phyloP scores from a whole-genome alignment of 2,888 invertebrate species.

The Cantharis lateralis region DNA sequence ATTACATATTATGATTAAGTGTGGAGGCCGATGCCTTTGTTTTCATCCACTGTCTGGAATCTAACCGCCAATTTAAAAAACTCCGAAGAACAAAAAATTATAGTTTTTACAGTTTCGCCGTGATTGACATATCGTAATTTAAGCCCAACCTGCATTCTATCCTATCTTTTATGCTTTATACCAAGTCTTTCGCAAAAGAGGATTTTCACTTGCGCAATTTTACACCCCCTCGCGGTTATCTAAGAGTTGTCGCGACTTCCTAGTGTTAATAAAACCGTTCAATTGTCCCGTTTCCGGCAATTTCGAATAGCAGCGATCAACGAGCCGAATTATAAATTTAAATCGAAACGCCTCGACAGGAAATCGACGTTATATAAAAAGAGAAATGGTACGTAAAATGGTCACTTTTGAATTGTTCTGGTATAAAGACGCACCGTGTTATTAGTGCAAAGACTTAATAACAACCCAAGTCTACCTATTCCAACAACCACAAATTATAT shows the following conservation, averaged over 20 bases:
- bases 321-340: background rate
- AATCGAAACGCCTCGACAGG: background rate
- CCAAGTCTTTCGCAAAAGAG: background rate
- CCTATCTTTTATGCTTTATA: background rate
- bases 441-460: conserved; percentile 10
- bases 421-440: background rate
- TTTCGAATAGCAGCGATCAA: background rate
- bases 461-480: background rate
- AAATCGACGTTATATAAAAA: background rate
- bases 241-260: background rate
- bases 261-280: background rate
- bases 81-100: conserved; percentile 5
- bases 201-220: background rate
- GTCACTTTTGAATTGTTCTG: background rate
- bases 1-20: conserved; percentile 20
- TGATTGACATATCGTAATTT: conserved; percentile 10
- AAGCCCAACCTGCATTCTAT: background rate
- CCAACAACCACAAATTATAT: conserved; percentile 11
- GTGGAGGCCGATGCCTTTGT: conserved; percentile 11
- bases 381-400: background rate
- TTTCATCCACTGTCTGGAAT: conserved; percentile 14
- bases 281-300: background rate
- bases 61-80: conserved; percentile 14
- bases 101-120: conserved; percentile 4
- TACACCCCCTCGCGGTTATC: background rate